phyloP scores from a whole-genome alignment of 2,888 invertebrate species.

The Parnassius apollo region DNA sequence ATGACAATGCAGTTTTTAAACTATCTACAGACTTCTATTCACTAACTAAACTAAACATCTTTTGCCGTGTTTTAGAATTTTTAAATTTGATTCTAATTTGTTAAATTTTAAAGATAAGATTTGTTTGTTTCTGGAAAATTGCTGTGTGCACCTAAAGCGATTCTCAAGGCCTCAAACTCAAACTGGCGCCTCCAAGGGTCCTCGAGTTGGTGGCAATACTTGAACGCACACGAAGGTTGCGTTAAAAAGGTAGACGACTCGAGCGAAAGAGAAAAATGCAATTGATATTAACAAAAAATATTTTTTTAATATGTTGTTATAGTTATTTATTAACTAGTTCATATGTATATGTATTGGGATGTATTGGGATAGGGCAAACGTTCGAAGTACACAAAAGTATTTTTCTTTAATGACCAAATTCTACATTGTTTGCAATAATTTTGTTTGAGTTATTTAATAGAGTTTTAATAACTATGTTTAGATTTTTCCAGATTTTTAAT shows the following conservation, averaged over 20 bases:
- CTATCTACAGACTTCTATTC: not conserved
- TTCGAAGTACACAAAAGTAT: too few relatives aligned
- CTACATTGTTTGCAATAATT: too few relatives aligned
- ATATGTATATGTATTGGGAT: too few relatives aligned
- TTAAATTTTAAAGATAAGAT: not conserved
- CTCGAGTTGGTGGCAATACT: constrained; percentile 56
- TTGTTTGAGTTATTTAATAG: too few relatives aligned
- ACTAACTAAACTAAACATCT: not conserved
- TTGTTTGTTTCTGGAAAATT: not conserved
- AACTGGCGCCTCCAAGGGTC: constrained; percentile 65
- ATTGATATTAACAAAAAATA: constrained; percentile 22
- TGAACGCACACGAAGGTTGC: constrained; percentile 36
- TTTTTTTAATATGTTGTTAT: too few relatives aligned
- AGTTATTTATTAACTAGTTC: too few relatives aligned
- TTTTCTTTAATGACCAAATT: too few relatives aligned
- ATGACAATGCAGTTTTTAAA: constrained; percentile 1
- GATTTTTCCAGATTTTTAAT: too few relatives aligned
- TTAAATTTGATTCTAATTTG: constrained; percentile 1
- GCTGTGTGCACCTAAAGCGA: not conserved
- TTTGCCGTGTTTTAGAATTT: not conserved
- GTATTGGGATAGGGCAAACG: too few relatives aligned
- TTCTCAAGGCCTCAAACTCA: constrained; percentile 23
- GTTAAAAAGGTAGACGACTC: constrained; percentile 33
- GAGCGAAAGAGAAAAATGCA: constrained; percentile 26
- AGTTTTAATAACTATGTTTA: too few relatives aligned